phyloP scores from a whole-genome alignment of 2,888 invertebrate species.

The Lasioglossum pauxillum region DNA sequence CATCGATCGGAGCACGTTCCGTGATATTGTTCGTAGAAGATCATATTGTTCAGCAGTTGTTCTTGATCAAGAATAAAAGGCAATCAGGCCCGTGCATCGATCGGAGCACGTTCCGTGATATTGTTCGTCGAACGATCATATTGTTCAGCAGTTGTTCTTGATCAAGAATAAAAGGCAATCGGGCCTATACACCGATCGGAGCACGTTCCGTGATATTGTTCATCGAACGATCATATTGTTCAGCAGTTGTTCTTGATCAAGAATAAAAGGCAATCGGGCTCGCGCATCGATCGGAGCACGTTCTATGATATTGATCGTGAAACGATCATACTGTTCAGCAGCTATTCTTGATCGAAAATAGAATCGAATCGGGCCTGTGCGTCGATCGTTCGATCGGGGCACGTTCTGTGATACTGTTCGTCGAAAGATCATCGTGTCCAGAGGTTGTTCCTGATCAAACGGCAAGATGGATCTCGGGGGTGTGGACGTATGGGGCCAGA shows the following conservation, averaged over 20 bases:
- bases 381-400: conserved; percentile 8
- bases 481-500: conserved; percentile 94
- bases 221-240: background rate
- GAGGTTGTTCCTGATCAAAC: conserved; percentile 32
- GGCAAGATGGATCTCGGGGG: conserved; percentile 88
- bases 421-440: background rate
- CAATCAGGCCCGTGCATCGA: background rate
- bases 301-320: background rate
- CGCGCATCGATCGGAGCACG: background rate
- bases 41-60: background rate
- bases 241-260: conserved; percentile 17
- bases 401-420: background rate
- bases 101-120: background rate
- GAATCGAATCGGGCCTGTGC: background rate
- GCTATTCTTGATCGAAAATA: conserved; percentile 6
- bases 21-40: background rate
- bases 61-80: background rate
- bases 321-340: background rate
- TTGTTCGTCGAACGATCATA: background rate
- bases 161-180: background rate
- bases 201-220: background rate
- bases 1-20: background rate
- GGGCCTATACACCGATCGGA: background rate
- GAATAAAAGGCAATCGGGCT: background rate
- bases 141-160: conserved; percentile 20